Conservation (phyloP, 2,113 vertebrate genomes). For the Catharus minimus region DNA sequence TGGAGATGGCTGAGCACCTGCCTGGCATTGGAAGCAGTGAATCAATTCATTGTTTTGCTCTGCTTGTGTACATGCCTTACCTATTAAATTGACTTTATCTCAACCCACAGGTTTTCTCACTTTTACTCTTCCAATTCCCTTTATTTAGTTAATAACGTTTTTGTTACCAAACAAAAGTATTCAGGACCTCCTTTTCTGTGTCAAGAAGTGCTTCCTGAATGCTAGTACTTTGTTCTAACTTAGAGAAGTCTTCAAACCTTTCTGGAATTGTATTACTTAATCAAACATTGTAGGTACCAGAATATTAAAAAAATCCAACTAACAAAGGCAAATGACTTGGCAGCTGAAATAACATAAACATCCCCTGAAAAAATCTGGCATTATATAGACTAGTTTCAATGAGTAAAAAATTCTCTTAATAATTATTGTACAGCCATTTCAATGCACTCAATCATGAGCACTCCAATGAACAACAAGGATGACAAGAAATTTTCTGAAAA, state of each 20-base stretch:
- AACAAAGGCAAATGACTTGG: neutral
- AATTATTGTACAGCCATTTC: neutral
- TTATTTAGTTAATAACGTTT: neutral
- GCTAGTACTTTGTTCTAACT: neutral
- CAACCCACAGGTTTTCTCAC: neutral
- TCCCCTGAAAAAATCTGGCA: neutral
- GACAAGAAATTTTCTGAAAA: neutral
- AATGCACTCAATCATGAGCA: neutral
- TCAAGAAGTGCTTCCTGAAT: neutral
- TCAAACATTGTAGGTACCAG: neutral
- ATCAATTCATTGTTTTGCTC: neutral
- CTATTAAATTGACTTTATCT: neutral
- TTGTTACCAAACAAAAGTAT: neutral
- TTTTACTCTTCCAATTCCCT: neutral
- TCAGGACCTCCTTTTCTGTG: neutral
- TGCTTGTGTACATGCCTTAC: neutral
- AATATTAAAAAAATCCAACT: neutral
- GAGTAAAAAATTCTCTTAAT: neutral
- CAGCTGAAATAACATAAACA: neutral
- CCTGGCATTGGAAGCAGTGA: neutral
- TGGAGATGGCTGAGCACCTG: neutral
- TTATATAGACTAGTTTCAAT: neutral
- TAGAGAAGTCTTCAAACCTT: neutral
- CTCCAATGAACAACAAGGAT: neutral
- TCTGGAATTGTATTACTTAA: neutral